Conservation (phyloP, 2,888 invertebrate species). For the Panopea generosa region DNA sequence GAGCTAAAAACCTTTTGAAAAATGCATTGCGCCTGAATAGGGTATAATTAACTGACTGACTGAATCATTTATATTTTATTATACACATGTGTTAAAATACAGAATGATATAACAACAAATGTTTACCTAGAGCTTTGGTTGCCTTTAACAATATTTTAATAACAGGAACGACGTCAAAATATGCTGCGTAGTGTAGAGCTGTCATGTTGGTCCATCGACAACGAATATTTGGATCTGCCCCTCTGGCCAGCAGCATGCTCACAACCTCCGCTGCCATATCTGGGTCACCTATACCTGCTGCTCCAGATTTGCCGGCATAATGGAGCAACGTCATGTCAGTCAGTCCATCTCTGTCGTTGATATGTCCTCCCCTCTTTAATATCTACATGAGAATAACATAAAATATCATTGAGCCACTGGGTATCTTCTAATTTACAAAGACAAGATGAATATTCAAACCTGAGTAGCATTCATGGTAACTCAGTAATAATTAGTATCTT, state of each 20-base stretch:
- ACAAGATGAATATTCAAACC: too few relatives aligned
- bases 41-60: too few relatives aligned
- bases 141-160: constrained; percentile 84
- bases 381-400: constrained; percentile 83
- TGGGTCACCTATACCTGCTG: constrained; percentile 85
- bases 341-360: constrained; percentile 86
- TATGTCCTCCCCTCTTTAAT: constrained; percentile 85
- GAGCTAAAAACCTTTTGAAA: too few relatives aligned
- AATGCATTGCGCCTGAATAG: too few relatives aligned
- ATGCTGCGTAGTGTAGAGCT: constrained; percentile 86
- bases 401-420: too few relatives aligned
- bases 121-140: constrained; percentile 81
- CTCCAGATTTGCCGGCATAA: constrained; percentile 86
- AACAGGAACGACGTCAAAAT: constrained; percentile 86
- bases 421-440: too few relatives aligned
- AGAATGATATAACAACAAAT: too few relatives aligned
- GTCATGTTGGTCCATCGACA: constrained; percentile 87
- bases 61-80: too few relatives aligned
- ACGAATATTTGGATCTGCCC: constrained; percentile 85
- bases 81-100: too few relatives aligned
- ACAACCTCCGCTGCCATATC: constrained; percentile 80
- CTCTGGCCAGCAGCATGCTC: constrained; percentile 78
- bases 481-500: too few relatives aligned
- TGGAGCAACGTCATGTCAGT: constrained; percentile 87
- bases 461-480: too few relatives aligned